A percentile compares a stretch with the other conserved stretches of the same genome.
These are phyloP conservation scores for Balanococcus diminutus DNA, from an alignment of 2,888 invertebrate species.

Conservation along the genomic window DNA sequence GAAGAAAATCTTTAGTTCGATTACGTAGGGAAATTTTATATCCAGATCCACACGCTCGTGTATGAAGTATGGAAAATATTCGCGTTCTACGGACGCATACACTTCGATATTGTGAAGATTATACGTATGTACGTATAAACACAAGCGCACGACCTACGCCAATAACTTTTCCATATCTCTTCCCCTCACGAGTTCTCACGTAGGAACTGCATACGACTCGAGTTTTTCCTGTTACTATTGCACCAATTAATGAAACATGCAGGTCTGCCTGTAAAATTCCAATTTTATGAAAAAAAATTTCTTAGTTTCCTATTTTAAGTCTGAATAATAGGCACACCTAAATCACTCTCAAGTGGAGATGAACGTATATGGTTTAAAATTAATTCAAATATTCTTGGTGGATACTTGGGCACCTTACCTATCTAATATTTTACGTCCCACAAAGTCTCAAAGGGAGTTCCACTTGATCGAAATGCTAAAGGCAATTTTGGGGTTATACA, in stretches of 20 bases:
- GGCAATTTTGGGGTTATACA: no score
- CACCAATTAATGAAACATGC: neutral
- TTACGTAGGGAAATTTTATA: neutral
- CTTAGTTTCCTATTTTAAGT: neutral
- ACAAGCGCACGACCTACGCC: neutral
- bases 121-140: no score
- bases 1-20: neutral
- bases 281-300: neutral
- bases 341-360: no score
- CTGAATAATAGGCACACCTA: no score
- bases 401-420: no score
- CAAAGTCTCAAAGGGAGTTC: no score
- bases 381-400: no score
- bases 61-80: neutral
- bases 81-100: neutral
- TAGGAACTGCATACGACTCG: neutral
- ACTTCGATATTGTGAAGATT: neutral
- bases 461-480: no score
- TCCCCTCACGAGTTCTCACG: neutral
- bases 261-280: neutral
- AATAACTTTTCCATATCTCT: neutral
- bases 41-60: neutral
- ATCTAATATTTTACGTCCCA: no score
- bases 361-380: no score
- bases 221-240: slow-evolving; percentile 1